Evolutionary conservation across 2,113 vertebrate genomes (phyloP).

Genomic region (Cygnus buccinator): DNA sequence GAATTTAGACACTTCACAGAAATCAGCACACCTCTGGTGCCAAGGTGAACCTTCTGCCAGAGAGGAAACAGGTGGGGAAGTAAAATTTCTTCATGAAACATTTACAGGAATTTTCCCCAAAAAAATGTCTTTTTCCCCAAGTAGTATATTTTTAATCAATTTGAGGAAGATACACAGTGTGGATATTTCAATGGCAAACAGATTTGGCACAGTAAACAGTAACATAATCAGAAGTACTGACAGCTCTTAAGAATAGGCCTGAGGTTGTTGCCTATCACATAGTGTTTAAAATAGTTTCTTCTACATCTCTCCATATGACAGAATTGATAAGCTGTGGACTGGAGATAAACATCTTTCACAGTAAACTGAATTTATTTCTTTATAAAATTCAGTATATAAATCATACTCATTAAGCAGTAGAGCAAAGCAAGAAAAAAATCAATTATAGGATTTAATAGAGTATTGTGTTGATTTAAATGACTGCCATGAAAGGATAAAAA

Average conservation of each 20-base stretch:
- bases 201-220: not conserved
- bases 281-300: not conserved
- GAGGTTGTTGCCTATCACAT: not conserved
- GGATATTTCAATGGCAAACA: not conserved
- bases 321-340: not conserved
- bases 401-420: not conserved
- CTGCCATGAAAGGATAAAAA: slow-evolving; percentile 11
- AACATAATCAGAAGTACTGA: not conserved
- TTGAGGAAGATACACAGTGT: not conserved
- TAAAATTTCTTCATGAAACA: not conserved
- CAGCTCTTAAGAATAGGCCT: not conserved
- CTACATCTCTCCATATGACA: not conserved
- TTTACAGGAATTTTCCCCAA: not conserved
- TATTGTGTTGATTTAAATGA: slow-evolving; percentile 21
- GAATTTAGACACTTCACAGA: not conserved
- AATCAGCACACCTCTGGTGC: not conserved
- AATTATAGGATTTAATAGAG: not conserved
- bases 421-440: not conserved
- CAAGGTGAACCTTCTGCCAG: not conserved
- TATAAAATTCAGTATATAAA: not conserved
- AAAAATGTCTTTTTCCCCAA: not conserved
- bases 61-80: not conserved
- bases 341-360: not conserved
- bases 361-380: not conserved
- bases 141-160: not conserved